Base-by-base conservation (phyloP, 2,888 invertebrate species). In the Argyresthia albistria region DNA sequence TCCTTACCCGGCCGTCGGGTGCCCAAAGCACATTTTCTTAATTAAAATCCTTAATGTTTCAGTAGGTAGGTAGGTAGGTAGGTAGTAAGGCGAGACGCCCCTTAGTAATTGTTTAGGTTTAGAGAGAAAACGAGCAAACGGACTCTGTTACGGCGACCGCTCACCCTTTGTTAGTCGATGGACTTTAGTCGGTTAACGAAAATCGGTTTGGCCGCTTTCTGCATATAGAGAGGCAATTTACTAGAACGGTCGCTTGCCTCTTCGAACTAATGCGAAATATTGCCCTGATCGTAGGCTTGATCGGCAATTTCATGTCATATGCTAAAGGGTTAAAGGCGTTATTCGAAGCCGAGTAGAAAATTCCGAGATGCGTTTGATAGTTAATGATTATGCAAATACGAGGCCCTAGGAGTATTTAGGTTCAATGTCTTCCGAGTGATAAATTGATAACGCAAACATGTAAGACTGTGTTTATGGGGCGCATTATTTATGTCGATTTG, bases 201-300 rank as follows among this genome's bases (percentile, higher is more conserved):
- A 80, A 80, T 79, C 79, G 71, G 70, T 68, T 73, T 66, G 64
- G 65, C 63, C 69, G 74, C 69, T 80, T 76, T 79, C 76, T 79
- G 81, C 80, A 81, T 81, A 80, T 74, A 79, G 78, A 80, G 74
- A 73, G 77, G 76, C 70, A 76, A 77, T 80, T 80, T 77, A 73
- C 69, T 76, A 66, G 73, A 77, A 78, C 70, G 71, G 67, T 71
- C 73, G 60, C 61, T 66, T 66, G 70, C 70, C 69, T 51, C 55
- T 74, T 71, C 67, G 65, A 71, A 70, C 73, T 77, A 75, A 76
- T 74, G 67, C 75, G 64, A 73, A 77, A 72, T 77, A 78, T 74
- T 70, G 66, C 63, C 56, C 56, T 57, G 36, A 58, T 59, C 59
- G 57, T 48, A 46, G 56, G 50, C 48, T 57, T 61, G 65, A 59